Percentiles rank a stretch among this genome's conserved stretches.
Evolutionary conservation across 2,797 vertebrate species (phyloP).

Genomic region (Cygnus olor): DNA sequence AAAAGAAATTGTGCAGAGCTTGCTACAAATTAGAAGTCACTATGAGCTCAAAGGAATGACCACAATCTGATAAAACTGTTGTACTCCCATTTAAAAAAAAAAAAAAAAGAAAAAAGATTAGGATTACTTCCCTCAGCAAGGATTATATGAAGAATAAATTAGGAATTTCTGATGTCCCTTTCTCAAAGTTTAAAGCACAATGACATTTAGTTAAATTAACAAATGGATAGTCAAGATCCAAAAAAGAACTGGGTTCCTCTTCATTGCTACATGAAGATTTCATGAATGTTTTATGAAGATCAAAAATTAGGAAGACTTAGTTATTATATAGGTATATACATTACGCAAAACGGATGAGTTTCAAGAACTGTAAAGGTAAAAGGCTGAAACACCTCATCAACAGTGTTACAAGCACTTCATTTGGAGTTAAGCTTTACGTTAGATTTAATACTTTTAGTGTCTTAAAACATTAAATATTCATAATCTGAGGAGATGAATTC

Average conservation of each 20-base stretch:
- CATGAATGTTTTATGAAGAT: not conserved
- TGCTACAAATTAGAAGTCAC: not conserved
- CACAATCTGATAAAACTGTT: not conserved
- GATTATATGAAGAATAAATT: not conserved
- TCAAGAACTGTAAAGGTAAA: not conserved
- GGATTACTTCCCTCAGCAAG: not conserved
- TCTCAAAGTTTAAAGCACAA: not conserved
- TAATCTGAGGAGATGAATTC: not conserved
- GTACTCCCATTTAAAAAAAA: not conserved
- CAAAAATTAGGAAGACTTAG: not conserved
- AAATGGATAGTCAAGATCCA: not conserved
- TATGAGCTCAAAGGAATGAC: not conserved
- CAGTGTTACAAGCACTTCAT: not conserved
- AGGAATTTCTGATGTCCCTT: not conserved
- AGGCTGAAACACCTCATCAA: not conserved
- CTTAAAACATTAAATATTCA: conserved; percentile 38
- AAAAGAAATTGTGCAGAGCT: not conserved
- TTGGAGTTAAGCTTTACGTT: not conserved
- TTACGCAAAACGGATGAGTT: not conserved
- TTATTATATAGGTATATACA: not conserved
- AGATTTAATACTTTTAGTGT: not conserved
- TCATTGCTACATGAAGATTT: not conserved
- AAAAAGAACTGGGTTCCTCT: not conserved
- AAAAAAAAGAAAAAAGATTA: not conserved
- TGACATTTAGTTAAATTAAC: not conserved